Evolutionary conservation across 2,888 invertebrate genomes (phyloP), one percentile per base, ranked within the genome.

Genomic region (Calameuta filiformis): DNA sequence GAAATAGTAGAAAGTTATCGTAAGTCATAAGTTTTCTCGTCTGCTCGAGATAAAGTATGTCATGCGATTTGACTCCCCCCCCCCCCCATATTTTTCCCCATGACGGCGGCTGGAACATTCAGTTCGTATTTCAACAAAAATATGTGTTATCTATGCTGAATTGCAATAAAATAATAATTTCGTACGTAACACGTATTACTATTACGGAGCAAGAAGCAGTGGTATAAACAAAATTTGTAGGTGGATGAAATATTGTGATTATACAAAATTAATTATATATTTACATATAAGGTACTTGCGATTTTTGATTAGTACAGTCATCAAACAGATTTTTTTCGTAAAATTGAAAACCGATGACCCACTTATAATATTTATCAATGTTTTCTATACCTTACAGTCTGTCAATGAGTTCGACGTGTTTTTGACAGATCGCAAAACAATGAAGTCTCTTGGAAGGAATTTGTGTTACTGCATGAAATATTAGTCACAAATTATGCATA

Each of bases 21-120:
- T 31, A 15, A 56, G 68, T 69, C 40, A 35, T 68, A 56, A 76
- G 69, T 78, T 78, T 78, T 78, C 78, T 73, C 35, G 78, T 78
- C 78, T 78, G 76, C 71, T 73, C 11, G 15, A 11, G 78, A 78
- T 78, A 78, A 73, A n/a, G 30, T 34, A 73, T 68, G 76, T 69
- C 71, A 15, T 33, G 30, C 75, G 15, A 15, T 23, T 35, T 40
- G 73, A 33, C 35, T 69, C 75, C 71, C 33, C 33, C 71, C 35
- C n/a, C n/a, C 33, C 33, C 71, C 35, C 68, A 12, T 68, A n/a
- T 34, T 30, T 15, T 68, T 35, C 15, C 40, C 15, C 74, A 69
- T 68, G 69, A 75, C 56, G 77, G 69, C 69, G 37, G 75, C 33
- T 68, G 35, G 35, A 75, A 75, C 31, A 40, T 69, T 40, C 73